These are phyloP conservation scores for Abramis brama DNA, from an alignment of 2,113 vertebrate genomes.

Conservation along the genomic window DNA sequence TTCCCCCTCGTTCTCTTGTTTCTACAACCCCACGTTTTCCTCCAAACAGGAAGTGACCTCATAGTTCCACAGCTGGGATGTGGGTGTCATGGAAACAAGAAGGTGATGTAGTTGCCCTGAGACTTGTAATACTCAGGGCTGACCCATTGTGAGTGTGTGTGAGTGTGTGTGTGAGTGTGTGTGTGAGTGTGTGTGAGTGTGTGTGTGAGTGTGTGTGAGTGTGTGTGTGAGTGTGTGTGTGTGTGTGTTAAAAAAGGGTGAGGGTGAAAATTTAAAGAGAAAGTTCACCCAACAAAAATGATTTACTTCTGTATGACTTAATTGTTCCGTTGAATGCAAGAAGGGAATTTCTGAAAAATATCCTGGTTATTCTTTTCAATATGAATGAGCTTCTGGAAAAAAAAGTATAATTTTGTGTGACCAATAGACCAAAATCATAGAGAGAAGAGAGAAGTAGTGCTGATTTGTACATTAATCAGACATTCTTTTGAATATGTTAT, in stretches of 20 bases:
- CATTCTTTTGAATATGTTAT: background rate
- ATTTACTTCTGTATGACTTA: background rate
- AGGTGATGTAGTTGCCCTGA: slow-evolving; percentile 46
- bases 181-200: slow-evolving; percentile 7
- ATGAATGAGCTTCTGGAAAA: background rate
- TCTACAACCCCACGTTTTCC: slow-evolving; percentile 19
- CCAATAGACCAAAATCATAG: background rate
- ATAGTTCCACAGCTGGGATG: slow-evolving; percentile 67
- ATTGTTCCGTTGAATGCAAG: background rate
- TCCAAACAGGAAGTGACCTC: slow-evolving; percentile 66
- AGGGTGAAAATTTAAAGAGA: background rate
- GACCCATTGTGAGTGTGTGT: background rate
- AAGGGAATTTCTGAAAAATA: background rate
- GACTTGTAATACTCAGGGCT: background rate
- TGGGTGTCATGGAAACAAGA: slow-evolving; percentile 52
- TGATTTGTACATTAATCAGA: background rate
- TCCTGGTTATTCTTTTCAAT: background rate
- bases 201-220: slow-evolving; percentile 7
- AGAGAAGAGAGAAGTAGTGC: background rate
- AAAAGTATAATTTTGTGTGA: no score
- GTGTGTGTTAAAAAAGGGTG: background rate
- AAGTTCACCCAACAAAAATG: background rate
- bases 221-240: slow-evolving; percentile 8
- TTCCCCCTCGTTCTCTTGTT: slow-evolving; percentile 8
- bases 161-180: slow-evolving; percentile 3